Base-by-base conservation (phyloP, 2,797 vertebrate genomes). In the Aldrovandia affinis region DNA sequence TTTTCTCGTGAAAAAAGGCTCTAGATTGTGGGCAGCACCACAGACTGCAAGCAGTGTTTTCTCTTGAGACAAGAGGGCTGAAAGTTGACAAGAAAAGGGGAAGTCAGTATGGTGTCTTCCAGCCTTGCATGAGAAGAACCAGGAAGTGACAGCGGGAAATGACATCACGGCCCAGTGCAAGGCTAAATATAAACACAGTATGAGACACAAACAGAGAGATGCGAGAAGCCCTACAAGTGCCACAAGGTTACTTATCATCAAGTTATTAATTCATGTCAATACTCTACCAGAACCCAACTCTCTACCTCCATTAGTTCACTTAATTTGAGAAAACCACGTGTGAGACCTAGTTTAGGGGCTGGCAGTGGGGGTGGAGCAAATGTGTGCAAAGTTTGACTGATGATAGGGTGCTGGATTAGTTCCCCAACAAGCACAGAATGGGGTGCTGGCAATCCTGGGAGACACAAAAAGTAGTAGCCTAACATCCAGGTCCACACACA, bases 81-180 rank as follows among this genome's bases (percentile, higher is more conserved):
- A 52, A 18, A 30, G 50, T 79, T 15, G 22, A 78, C 22, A 28
- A 28, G 61, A 59, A 70, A 65, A 70, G 50, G 18, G 47, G 14
- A 73, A 55, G 44, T 57, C 33, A 30, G 28, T 30, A 84, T 70
- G 61, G 61, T 80, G 30, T 68, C 83, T 70, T 84, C 59, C 61
- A 44, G 42, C 20, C 33, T 25, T 59, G 25, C 44, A 75, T 42
- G 65, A 75, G 79, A 18, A 54, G 50, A 70, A 30, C 61, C 52
- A 83, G 63, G 82, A 86, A 59, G 55, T 61, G 81, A 63, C 70
- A 68, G 73, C 57, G 80, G 75, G 84, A 85, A 80, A 47, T 65
- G 59, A 79, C 28, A 70, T 83, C 82, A 83, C 14, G 30, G 28
- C 50, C 50, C 61, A 80, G 55, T n/a, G 42, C 28, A 36, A 81